Base-by-base conservation (phyloP, 1,140 invertebrate genomes). In the Achatina immaculata region DNA sequence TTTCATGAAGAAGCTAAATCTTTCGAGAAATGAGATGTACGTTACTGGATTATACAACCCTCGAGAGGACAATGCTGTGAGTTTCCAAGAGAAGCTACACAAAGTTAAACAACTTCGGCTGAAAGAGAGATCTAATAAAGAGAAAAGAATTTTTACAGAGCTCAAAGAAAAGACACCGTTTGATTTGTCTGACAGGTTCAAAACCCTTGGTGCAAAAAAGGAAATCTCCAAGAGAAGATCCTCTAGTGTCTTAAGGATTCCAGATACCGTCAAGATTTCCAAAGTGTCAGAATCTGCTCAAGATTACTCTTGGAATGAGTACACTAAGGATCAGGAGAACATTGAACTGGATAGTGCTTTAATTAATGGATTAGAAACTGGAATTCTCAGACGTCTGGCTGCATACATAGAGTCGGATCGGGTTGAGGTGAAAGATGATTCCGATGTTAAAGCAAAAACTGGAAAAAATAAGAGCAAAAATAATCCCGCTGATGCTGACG, bases 21-120 rank as follows among this genome's bases (percentile, higher is more conserved):
- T 73, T 21, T 48, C 71, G 2, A 43, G 71, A 43, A 73, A 48
- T 11, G 43, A 73, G 28, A 1, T 73, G 40, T 73, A 73, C 21
- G 43, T 73, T 16, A 31, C 71, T n/a, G 71, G 71, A 1, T 45
- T 73, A 24, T 73, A 73, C 28, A 45, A 16, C 14, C 40, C 40
- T 6, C 19, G 43, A 45, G 36, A 73, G 1, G 40, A n/a, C 2
- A 73, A 73, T 43, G 14, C 0, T 3, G 1, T 73, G 2, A 43
- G 38, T 14, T 1, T 16, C 4, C 9, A 73, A 31, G 43, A 73
- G 34, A 73, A 73, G 43, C 28, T 73, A 31, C 19, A 73, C 16
- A 34, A 19, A 16, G 28, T 21, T 6, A 31, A 48, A 31, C 38
- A 48, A 34, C 1, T 43, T 45, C 31, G 71, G 7, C 1, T 16